Percentiles rank a stretch among this genome's conserved stretches.
Evolutionary conservation across 2,888 invertebrate species (phyloP).

Genomic region (Hirudinaria manillensis): DNA sequence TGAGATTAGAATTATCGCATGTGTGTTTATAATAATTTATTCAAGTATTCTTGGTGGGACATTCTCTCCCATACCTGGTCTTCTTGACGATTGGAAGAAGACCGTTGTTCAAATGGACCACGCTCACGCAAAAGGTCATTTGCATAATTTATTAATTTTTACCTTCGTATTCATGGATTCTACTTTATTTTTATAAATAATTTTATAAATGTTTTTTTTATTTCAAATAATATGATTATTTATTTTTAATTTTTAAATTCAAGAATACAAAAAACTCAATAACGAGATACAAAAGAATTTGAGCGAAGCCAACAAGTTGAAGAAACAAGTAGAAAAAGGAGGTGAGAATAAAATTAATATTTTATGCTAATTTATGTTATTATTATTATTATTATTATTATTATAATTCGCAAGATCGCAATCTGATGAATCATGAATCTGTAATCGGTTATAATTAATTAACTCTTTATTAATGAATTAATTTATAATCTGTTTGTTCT

Average conservation of each 20-base stretch:
- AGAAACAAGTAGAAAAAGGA: conserved; percentile 29
- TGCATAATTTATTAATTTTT: background rate
- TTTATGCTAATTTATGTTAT: too few species aligned
- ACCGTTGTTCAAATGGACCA: conserved; percentile 30
- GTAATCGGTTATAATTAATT: too few species aligned
- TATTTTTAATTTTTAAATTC: background rate
- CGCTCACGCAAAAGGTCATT: conserved; percentile 23
- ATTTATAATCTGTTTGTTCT: too few species aligned
- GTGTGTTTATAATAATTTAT: background rate
- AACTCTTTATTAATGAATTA: too few species aligned
- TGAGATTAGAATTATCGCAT: too few species aligned
- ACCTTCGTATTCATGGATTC: background rate
- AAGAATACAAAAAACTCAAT: conserved; percentile 25
- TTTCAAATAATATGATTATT: background rate
- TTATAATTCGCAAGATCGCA: background rate
- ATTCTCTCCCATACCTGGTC: conserved; percentile 25
- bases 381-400: background rate
- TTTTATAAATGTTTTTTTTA: conserved; percentile 1
- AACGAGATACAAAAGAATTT: conserved; percentile 23
- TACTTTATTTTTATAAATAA: background rate
- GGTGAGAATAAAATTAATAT: background rate
- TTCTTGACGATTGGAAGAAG: conserved; percentile 29
- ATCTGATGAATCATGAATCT: too few species aligned
- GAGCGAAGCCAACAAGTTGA: conserved; percentile 20
- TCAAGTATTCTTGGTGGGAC: conserved; percentile 24